Base-by-base conservation (phyloP, 2,797 vertebrate species). In the Menidia menidia region DNA sequence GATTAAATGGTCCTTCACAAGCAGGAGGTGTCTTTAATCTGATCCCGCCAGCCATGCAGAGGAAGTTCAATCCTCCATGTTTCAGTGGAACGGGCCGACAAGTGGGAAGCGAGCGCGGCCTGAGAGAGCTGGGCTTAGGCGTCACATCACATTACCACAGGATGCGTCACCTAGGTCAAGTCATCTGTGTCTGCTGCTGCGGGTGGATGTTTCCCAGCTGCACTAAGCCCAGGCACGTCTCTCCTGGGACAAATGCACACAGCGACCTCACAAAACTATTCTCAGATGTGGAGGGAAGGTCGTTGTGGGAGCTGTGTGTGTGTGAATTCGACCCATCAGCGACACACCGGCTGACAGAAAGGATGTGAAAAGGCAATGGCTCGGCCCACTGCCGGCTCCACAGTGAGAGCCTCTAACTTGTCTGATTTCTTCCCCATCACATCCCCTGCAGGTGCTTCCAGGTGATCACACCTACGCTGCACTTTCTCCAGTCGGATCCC, bases 131-230 rank as follows among this genome's bases (percentile, higher is more conserved):
- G 56, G 25, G 61, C 70, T 65, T 3, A 65, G 64, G 73, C 63
- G 80, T 89, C 88, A 87, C 84, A 83, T 88, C 82, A 62, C 60
- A 82, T 92, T 83, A 89, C 84, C 79, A 58, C 69, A 75, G 68
- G 77, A 83, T 48, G 56, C 56, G 3, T 88, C 84, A 73, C 68
- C 69, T 18, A 50, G 65, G 84, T 82, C 66, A 82, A 73, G 81
- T 88, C 83, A 82, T 85, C 71, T 88, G 72, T 80, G 71, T 51
- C 51, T 74, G 64, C 42, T 65, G 67, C 75, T 81, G 80, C 19
- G 10, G 65, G 56, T 83, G 67, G 52, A 72, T 71, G 81, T 68
- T 77, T 75, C 68, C 57, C 45, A 71, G 73, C 80, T 73, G 65
- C 75, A 78, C 64, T 30, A 42, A 78, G 69, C 39, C 39, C 59